A percentile compares a stretch with the other conserved stretches of the same genome.
phyloP scores from a whole-genome alignment of 2,797 vertebrate species.

The Myoxocephalus aenaeus region DNA sequence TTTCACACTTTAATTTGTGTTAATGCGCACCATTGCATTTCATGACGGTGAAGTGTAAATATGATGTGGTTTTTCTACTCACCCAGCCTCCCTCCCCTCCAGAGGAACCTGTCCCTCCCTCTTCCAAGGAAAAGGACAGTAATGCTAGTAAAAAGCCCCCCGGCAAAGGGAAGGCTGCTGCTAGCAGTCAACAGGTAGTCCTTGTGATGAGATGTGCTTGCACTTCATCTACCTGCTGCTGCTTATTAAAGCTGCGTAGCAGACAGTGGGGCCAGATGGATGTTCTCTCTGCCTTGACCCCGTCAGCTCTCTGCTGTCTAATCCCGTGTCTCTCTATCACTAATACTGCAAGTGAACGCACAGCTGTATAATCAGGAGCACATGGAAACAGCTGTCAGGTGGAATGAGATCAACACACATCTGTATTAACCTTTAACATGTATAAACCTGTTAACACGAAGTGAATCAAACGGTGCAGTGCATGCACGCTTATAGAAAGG shows the following conservation, averaged over 20 bases:
- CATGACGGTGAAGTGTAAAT: slow-evolving; percentile 38
- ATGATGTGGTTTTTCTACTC: slow-evolving; percentile 70
- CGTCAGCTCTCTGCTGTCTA: slow-evolving; percentile 7
- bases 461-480: background rate
- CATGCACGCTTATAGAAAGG: slow-evolving; percentile 32
- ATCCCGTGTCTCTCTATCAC: slow-evolving; percentile 43
- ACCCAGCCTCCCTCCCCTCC: slow-evolving; percentile 73
- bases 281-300: slow-evolving; percentile 31
- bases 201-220: slow-evolving; percentile 13
- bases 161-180: slow-evolving; percentile 76
- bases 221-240: slow-evolving; percentile 2
- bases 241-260: background rate
- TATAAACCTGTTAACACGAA: background rate
- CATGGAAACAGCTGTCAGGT: background rate
- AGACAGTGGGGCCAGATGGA: background rate
- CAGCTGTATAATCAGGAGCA: background rate
- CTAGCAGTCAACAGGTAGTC: slow-evolving; percentile 80
- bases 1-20: background rate
- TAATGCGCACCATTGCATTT: slow-evolving; percentile 7
- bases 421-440: slow-evolving; percentile 20
- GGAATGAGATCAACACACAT: background rate
- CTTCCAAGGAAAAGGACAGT: slow-evolving; percentile 78
- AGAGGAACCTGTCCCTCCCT: slow-evolving; percentile 67
- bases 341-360: slow-evolving; percentile 31
- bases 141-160: slow-evolving; percentile 79